phyloP scores from a whole-genome alignment of 1,140 invertebrate species.

The Drosophila nebulosa region DNA sequence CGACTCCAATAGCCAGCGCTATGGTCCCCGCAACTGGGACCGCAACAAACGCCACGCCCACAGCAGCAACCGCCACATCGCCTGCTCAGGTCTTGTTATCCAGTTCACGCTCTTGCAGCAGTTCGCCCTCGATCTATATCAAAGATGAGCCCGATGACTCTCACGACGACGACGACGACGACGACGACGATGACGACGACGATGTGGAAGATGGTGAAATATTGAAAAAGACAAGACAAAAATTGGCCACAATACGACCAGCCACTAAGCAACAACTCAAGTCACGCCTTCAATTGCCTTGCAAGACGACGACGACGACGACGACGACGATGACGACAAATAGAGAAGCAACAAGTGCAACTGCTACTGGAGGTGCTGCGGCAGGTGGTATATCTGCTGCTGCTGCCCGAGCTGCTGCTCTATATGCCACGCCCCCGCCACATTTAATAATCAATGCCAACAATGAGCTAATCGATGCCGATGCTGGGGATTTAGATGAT shows the following conservation, averaged over 20 bases:
- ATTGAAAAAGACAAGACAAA: conserved; percentile 22
- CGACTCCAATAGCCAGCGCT: neutral
- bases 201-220: neutral
- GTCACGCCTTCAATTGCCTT: conserved; percentile 37
- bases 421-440: conserved; percentile 52
- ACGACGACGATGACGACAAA: no score
- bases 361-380: no score
- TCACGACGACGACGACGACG: conserved; percentile 14
- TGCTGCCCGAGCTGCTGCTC: neutral
- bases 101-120: conserved; percentile 64
- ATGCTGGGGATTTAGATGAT: conserved; percentile 51
- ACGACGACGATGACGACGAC: conserved; percentile 6
- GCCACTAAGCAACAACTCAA: conserved; percentile 63
- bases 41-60: neutral
- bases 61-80: neutral
- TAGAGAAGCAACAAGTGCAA: neutral
- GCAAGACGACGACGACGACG: no score
- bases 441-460: conserved; percentile 63
- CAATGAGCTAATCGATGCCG: conserved; percentile 62
- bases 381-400: neutral
- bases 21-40: no score
- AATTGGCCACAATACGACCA: conserved; percentile 53
- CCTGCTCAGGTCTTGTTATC: conserved; percentile 28
- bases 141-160: conserved; percentile 70
- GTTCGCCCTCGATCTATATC: conserved; percentile 74